These are phyloP conservation scores for Diabrotica balteata DNA, from an alignment of 2,888 invertebrate genomes.

Conservation along the genomic window DNA sequence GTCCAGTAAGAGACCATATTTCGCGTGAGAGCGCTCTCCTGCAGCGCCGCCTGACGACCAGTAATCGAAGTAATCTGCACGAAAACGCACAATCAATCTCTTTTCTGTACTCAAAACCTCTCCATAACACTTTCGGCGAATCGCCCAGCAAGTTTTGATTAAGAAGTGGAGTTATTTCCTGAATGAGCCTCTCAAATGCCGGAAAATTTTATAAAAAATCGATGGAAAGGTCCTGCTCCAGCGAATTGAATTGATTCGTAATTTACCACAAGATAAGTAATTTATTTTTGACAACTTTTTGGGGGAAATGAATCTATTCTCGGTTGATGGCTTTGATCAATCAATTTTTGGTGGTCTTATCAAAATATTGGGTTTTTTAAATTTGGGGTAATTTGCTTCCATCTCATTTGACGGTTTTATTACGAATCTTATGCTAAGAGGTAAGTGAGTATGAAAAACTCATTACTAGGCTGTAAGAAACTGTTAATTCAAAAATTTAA, in stretches of 20 bases:
- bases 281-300: constrained; percentile 14
- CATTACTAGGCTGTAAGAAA: too few relatives aligned
- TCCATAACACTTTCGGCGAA: constrained; percentile 16
- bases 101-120: constrained; percentile 10
- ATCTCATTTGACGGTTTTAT: too few relatives aligned
- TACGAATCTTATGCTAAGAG: too few relatives aligned
- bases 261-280: constrained; percentile 10
- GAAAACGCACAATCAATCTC: constrained; percentile 21
- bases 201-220: constrained; percentile 22
- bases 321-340: neutral
- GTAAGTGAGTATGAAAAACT: too few relatives aligned
- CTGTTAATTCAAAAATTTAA: too few relatives aligned
- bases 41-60: constrained; percentile 8
- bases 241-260: constrained; percentile 17
- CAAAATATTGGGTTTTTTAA: too few relatives aligned
- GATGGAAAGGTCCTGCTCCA: constrained; percentile 5
- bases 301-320: constrained; percentile 10
- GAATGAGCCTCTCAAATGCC: constrained; percentile 15
- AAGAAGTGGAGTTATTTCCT: constrained; percentile 22
- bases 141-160: constrained; percentile 17
- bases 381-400: too few relatives aligned
- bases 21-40: constrained; percentile 4
- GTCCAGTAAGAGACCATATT: neutral
- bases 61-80: constrained; percentile 20
- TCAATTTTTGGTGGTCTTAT: neutral